Evolutionary conservation across 2,888 invertebrate species (phyloP).

Genomic region (Nezara viridula): DNA sequence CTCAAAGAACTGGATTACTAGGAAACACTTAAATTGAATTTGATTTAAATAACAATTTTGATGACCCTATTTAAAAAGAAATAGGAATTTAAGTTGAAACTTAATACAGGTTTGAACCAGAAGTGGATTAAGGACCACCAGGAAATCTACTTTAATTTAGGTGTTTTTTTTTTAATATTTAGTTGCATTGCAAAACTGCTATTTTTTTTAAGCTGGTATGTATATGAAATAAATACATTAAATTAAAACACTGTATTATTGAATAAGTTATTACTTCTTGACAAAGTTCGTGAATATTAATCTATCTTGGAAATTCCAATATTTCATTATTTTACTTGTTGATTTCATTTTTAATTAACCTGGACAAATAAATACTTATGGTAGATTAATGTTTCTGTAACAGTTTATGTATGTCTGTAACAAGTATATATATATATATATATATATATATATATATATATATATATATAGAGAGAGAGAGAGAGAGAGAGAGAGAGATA

Average conservation of each 20-base stretch:
- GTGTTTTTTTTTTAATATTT: too few relatives aligned
- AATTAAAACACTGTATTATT: neutral
- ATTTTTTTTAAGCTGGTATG: neutral
- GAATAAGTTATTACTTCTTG: neutral
- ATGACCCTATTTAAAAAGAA: neutral
- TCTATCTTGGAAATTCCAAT: neutral
- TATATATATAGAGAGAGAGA: too few relatives aligned
- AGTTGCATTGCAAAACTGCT: neutral
- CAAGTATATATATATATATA: too few relatives aligned
- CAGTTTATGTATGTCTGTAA: too few relatives aligned
- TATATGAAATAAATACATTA: neutral
- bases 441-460: too few relatives aligned
- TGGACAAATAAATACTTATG: too few relatives aligned
- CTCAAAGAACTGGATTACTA: neutral
- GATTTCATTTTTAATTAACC: neutral
- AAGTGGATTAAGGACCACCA: neutral
- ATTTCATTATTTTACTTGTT: neutral
- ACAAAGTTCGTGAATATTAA: neutral
- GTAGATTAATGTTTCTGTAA: too few relatives aligned
- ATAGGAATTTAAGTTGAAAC: neutral
- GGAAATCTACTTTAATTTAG: neutral
- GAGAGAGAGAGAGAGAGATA: too few relatives aligned
- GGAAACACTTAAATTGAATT: neutral
- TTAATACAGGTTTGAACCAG: neutral
- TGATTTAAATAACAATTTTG: neutral